A percentile compares a stretch with the other conserved stretches of the same genome.
These are phyloP conservation scores for Drosophila novamexicana DNA, from an alignment of 1,140 invertebrate species.

Conservation along the genomic window DNA sequence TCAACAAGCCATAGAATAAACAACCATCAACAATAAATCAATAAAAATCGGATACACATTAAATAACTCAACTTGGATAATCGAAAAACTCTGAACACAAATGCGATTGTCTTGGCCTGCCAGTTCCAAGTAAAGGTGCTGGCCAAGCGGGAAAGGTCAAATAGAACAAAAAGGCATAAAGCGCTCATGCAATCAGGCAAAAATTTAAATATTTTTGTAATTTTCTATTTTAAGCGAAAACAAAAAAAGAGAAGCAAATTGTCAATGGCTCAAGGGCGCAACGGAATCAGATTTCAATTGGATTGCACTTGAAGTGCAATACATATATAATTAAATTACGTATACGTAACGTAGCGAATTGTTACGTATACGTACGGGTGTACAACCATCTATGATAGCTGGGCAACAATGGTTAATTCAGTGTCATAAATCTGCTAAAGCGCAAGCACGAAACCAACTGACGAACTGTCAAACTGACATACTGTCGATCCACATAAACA, in stretches of 20 bases:
- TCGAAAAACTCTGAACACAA: slow-evolving; percentile 50
- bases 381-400: slow-evolving; percentile 66
- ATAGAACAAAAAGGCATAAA: slow-evolving; percentile 49
- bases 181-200: slow-evolving; percentile 48
- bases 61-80: slow-evolving; percentile 36
- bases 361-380: slow-evolving; percentile 67
- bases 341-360: slow-evolving; percentile 51
- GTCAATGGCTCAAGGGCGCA: slow-evolving; percentile 49
- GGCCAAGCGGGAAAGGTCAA: slow-evolving; percentile 49
- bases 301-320: slow-evolving; percentile 68
- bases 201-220: slow-evolving; percentile 74
- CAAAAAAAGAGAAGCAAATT: slow-evolving; percentile 30
- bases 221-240: slow-evolving; percentile 38
- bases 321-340: slow-evolving; percentile 69
- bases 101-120: slow-evolving; percentile 32
- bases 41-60: slow-evolving; percentile 23
- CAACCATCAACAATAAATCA: slow-evolving; percentile 41
- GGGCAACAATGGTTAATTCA: slow-evolving; percentile 75
- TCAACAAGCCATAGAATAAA: not conserved
- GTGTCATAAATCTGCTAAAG: slow-evolving; percentile 71
- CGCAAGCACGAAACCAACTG: slow-evolving; percentile 63
- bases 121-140: slow-evolving; percentile 42
- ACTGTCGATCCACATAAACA: slow-evolving; percentile 70
- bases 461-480: slow-evolving; percentile 54
- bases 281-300: slow-evolving; percentile 45